A percentile compares a stretch with the other conserved stretches of the same genome.
Conservation (phyloP, 2,888 invertebrate genomes). For the Nycteola revayana region DNA sequence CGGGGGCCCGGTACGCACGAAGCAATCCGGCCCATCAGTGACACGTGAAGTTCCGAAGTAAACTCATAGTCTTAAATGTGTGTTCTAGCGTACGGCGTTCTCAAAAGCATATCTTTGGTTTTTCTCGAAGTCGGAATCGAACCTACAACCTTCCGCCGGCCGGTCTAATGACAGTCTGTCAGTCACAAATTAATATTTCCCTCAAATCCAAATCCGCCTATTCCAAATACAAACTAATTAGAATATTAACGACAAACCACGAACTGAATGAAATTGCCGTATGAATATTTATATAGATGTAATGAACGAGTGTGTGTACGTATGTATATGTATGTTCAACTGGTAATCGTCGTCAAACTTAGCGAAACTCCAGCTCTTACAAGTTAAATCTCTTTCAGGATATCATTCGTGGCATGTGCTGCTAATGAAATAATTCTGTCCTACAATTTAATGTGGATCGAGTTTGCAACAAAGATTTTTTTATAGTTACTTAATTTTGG, state of each 20-base stretch:
- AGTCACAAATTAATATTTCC: too few species aligned
- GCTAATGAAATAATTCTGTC: slow-evolving; percentile 49
- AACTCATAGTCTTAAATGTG: too few species aligned
- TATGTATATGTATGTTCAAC: slow-evolving; percentile 11
- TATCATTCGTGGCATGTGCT: slow-evolving; percentile 48
- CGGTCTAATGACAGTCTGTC: too few species aligned
- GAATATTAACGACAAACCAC: slow-evolving; percentile 44
- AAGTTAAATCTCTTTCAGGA: slow-evolving; percentile 45
- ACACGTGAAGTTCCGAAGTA: too few species aligned
- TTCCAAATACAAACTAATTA: slow-evolving; percentile 41
- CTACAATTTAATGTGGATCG: slow-evolving; percentile 33
- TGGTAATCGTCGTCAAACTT: slow-evolving; percentile 41
- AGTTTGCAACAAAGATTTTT: slow-evolving; percentile 31
- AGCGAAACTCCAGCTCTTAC: slow-evolving; percentile 30
- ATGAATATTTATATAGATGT: too few species aligned
- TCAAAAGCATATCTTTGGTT: too few species aligned
- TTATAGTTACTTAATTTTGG: not conserved
- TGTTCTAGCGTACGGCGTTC: too few species aligned
- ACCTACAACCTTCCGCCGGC: too few species aligned
- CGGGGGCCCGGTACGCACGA: too few species aligned
- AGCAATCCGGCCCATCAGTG: too few species aligned
- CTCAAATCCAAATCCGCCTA: too few species aligned
- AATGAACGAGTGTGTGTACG: not conserved
- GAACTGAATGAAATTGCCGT: slow-evolving; percentile 41
- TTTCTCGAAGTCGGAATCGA: too few species aligned